phyloP scores from a whole-genome alignment of 2,797 vertebrate species.

The Tarsius wallacei region DNA sequence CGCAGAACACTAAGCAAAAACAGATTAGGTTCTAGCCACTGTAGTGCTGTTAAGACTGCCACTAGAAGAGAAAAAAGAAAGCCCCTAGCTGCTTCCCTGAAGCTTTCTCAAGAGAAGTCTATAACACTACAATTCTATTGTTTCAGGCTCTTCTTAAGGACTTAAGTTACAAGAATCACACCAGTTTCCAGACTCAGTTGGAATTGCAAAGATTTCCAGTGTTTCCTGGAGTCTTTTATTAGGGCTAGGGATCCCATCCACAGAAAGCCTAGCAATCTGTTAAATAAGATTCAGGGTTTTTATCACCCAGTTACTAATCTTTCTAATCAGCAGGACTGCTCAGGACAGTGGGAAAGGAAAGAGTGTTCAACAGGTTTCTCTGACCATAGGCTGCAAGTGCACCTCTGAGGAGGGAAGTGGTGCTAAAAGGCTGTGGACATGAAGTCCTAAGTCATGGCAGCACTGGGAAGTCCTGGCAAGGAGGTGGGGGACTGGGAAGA shows the following conservation, averaged over 20 bases:
- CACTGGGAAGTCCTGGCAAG: neutral
- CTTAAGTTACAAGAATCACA: neutral
- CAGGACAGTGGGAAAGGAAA: neutral
- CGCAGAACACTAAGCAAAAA: neutral
- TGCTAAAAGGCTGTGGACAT: neutral
- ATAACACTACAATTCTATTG: neutral
- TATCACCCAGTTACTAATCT: neutral
- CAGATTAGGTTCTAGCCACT: neutral
- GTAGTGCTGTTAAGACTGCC: neutral
- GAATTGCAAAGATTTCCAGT: neutral
- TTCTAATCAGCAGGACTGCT: neutral
- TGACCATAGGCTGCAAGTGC: neutral
- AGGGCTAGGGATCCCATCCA: neutral
- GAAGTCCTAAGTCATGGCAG: neutral
- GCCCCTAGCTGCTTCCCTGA: neutral
- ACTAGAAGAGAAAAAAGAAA: neutral
- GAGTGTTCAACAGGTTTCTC: neutral
- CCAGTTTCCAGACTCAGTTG: neutral
- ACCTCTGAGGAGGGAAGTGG: fast-evolving
- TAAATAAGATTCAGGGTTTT: neutral
- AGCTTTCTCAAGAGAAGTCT: neutral
- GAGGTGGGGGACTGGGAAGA: neutral
- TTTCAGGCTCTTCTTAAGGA: neutral
- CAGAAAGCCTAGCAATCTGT: neutral
- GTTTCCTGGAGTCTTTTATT: neutral